Base-by-base conservation (phyloP, 2,113 vertebrate genomes). In the Elachura formosa region DNA sequence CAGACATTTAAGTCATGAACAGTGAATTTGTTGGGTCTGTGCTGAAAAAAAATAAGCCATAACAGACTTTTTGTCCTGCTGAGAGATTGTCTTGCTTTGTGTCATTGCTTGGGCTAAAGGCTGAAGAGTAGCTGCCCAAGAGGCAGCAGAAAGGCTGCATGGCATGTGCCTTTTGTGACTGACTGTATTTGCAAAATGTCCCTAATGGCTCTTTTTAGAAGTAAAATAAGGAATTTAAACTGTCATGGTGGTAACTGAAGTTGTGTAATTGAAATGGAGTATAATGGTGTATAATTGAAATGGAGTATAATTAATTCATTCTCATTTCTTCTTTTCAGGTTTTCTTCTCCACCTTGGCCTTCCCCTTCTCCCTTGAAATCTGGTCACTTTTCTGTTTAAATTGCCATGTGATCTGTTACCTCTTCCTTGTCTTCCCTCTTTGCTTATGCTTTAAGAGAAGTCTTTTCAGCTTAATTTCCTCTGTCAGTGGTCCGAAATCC, bases 241-340 rank as follows among this genome's bases (percentile, higher is more conserved):
- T 62, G 29, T 79, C 41, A 3, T 51, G 17, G n/a, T 89, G 29
- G 14, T 78, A 74, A 66, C 36, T 64, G 26, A 46, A 90, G 62
- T 59, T 85, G 34, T 91, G 7, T 86, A 80, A 71, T 28, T 71
- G 55, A 71, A 77, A 59, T 87, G 33, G 46, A 48, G 76, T 82
- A 24, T 83, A 20, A 71, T 31, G 33, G 45, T 75, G n/a, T n/a
- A n/a, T n/a, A n/a, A n/a, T n/a, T n/a, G n/a, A n/a, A n/a, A n/a
- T n/a, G n/a, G 73, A 94, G 58, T 59, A 48, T 84, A 64, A 94
- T 96, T 97, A 97, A 97, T 88, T 84, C 5, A 6, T 94, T 96
- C 79, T 97, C 12, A 9, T 95, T 96, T 96, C 95, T 97, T 95
- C 96, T 96, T 97, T 97, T 74, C 96, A 97, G 96, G 90, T 97